Base-by-base conservation (phyloP, 2,888 invertebrate genomes). In the Serrognathus titanus region DNA sequence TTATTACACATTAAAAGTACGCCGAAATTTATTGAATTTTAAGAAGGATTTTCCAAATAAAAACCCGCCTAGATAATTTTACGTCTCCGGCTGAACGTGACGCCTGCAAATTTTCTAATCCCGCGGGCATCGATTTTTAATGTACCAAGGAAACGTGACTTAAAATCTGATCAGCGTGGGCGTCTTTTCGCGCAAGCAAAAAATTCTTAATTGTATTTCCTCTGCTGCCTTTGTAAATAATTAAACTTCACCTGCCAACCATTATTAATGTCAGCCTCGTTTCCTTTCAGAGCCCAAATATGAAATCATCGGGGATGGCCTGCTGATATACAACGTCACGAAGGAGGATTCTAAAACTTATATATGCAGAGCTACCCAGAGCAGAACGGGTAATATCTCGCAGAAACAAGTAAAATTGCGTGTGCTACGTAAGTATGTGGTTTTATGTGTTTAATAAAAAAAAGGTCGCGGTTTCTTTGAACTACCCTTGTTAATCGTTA, bases 301-400 rank as follows among this genome's bases (percentile, higher is more conserved):
- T 66, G 71, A 75, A 59, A 74, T 78, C 65, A 75, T 82, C 61
- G 81, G 78, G 58, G 81, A 83, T 70, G 84, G 84, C 58, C 77
- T 85, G 63, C 73, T 79, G 65, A 82, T 85, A 69, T 77, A 76
- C 68, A 82, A 82, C 67, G 81, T 83, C 55, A 79, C 80, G 39
- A 76, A 80, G 63, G 77, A 77, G 56, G 83, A 84, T 71, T 80
- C 79, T 62, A 83, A 82, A 63, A 80, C 79, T 64, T 85, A 83
- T 74, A 79, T 79, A 63, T 85, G 85, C 72, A 78, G 80, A 66
- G 85, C 83, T 49, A 79, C 79, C 66, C 83, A 84, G 72, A 72
- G 76, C 55, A 77, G 76, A 64, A 80, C 79, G 59, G 82, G 82
- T 62, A 80, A 79, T 66, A 77, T 83, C 63, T 75, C 79, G 66